phyloP scores from a whole-genome alignment of 2,797 vertebrate genomes.

The Sus cebifrons region DNA sequence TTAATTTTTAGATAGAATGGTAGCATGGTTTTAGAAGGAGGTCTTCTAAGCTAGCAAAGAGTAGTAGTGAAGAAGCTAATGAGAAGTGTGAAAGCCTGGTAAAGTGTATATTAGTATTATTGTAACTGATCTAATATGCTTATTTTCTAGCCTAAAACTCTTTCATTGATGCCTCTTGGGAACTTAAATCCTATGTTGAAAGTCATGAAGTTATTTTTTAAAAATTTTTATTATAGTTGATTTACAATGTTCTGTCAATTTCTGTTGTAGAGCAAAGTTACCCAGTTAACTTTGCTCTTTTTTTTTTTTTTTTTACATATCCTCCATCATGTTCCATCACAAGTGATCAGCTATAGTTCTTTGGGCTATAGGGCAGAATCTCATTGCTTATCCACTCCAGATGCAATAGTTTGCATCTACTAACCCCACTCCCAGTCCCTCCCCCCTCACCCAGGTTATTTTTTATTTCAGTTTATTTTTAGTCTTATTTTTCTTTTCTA shows the following conservation, averaged over 20 bases:
- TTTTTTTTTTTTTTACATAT: too few species aligned
- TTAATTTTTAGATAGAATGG: background rate
- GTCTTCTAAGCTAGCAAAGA: background rate
- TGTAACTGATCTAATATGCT: background rate
- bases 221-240: too few species aligned
- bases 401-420: too few species aligned
- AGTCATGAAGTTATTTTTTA: background rate
- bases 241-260: too few species aligned
- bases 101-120: background rate
- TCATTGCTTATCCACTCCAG: too few species aligned
- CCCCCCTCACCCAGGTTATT: too few species aligned
- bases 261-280: too few species aligned
- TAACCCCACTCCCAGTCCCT: too few species aligned
- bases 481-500: constrained; percentile 52
- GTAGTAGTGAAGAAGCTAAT: background rate
- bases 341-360: too few species aligned
- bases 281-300: too few species aligned
- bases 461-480: constrained; percentile 32
- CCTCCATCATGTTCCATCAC: too few species aligned
- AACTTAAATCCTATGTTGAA: background rate
- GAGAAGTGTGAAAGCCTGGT: background rate
- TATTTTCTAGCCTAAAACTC: background rate
- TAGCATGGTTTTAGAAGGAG: background rate
- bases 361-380: too few species aligned
- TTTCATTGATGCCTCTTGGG: background rate